Conservation (phyloP, 1,140 invertebrate species). For the Magallana gigas region DNA sequence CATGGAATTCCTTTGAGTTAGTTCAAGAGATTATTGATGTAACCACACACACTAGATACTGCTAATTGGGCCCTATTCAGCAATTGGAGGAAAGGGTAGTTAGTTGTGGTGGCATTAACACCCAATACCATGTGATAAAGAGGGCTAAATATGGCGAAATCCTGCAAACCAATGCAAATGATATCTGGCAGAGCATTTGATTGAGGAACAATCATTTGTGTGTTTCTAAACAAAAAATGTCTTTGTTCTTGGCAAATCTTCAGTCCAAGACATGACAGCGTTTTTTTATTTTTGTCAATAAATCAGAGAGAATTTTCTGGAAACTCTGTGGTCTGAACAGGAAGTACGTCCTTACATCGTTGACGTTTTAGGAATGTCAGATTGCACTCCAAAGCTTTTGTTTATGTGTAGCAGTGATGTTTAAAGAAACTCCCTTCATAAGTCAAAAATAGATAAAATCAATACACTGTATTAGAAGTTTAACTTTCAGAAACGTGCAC, state of each 20-base stretch:
- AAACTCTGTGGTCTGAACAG: slow-evolving; percentile 4
- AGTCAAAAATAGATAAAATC: not conserved
- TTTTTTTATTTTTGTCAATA: not conserved
- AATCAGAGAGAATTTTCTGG: not conserved
- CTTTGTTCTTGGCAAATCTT: not conserved
- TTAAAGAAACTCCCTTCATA: not conserved
- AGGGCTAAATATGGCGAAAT: slow-evolving; percentile 17
- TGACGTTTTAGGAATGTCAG: not conserved
- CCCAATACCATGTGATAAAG: not conserved
- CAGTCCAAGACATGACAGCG: not conserved
- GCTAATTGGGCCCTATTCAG: not conserved
- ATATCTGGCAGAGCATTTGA: not conserved
- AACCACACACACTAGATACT: not conserved
- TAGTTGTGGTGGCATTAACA: not conserved
- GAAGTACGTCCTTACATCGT: not conserved
- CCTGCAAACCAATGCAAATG: not conserved
- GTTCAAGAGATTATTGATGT: not conserved
- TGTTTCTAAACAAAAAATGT: not conserved
- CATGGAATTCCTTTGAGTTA: no score
- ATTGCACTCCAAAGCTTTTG: not conserved
- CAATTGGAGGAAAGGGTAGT: no score
- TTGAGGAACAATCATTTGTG: not conserved
- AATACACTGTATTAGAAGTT: no score
- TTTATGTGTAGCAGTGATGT: not conserved
- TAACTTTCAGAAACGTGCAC: no score